Conservation (phyloP, 2,113 vertebrate genomes). For the Struthidea cinerea region DNA sequence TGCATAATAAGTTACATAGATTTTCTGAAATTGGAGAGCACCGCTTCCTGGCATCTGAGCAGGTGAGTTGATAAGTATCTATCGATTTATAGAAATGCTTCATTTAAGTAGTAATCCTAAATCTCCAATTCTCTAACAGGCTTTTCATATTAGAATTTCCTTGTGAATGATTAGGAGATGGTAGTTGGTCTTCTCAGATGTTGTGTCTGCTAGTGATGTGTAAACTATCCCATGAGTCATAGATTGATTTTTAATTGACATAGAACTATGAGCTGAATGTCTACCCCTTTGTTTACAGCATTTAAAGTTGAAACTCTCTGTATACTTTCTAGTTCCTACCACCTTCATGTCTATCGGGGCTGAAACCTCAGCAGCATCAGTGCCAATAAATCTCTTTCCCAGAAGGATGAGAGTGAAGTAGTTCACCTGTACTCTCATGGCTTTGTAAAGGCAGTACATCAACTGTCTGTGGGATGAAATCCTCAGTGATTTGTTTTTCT, state of each 20-base stretch:
- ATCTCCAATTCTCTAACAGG: background rate
- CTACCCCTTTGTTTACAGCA: background rate
- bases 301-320: background rate
- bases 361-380: background rate
- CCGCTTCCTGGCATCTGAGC: rapidly evolving
- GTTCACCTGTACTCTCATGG: background rate
- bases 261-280: background rate
- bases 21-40: background rate
- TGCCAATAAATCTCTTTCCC: background rate
- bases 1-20: background rate
- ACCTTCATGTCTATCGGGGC: background rate
- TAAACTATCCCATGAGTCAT: background rate
- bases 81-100: background rate
- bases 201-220: background rate
- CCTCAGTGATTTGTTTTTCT: background rate
- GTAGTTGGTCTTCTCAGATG: background rate
- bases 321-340: background rate
- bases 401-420: background rate
- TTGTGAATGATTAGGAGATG: background rate
- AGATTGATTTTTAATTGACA: background rate
- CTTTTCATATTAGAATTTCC: background rate
- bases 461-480: background rate
- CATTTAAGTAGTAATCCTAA: background rate
- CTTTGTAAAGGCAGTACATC: background rate
- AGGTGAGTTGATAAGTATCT: background rate